These are phyloP conservation scores for Strongylocentrotus purpuratus DNA, from an alignment of 35 echinoderm and acorn worm genomes.

Conservation along the genomic window DNA sequence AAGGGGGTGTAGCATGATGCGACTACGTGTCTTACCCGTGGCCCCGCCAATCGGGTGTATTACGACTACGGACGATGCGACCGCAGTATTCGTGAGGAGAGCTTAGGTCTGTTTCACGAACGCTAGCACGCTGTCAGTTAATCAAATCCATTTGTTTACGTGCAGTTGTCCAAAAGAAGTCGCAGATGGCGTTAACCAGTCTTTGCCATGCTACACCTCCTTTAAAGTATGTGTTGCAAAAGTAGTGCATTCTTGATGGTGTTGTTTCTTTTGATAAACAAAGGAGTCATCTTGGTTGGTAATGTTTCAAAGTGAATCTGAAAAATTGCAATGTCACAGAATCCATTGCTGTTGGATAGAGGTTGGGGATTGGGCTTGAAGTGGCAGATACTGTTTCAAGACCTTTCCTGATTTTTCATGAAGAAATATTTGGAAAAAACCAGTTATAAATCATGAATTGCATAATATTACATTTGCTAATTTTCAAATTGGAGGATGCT, in stretches of 20 bases:
- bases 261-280: not conserved
- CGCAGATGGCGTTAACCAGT: too few species aligned
- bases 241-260: not conserved
- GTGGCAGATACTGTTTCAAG: not conserved
- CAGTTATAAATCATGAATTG: not conserved
- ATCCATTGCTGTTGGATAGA: not conserved
- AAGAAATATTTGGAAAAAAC: not conserved
- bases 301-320: not conserved
- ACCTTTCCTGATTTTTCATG: not conserved
- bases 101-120: too few species aligned
- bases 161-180: too few species aligned
- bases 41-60: too few species aligned
- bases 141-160: too few species aligned
- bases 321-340: not conserved
- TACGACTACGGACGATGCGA: too few species aligned
- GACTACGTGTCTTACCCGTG: too few species aligned
- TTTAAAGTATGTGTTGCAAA: not conserved
- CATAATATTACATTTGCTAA: not conserved
- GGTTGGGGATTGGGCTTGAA: not conserved
- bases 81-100: too few species aligned
- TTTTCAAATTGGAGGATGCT: not conserved
- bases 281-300: not conserved
- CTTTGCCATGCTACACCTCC: too few species aligned
- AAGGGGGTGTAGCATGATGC: too few species aligned
- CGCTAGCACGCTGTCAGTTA: too few species aligned